These are phyloP conservation scores for Ligdia adustata DNA, from an alignment of 2,888 invertebrate genomes.

Conservation along the genomic window DNA sequence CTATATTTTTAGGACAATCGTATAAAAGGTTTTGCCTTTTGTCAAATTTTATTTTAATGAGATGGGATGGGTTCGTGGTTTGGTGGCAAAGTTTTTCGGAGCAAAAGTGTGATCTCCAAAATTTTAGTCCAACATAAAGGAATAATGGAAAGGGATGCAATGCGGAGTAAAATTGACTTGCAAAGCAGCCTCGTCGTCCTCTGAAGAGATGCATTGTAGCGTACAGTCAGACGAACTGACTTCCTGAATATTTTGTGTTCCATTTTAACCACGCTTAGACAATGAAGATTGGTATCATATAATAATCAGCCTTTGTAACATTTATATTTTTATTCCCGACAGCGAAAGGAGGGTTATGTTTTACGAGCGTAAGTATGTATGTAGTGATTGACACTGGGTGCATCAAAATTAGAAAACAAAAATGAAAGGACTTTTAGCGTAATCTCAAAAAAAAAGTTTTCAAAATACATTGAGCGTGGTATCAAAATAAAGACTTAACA, in stretches of 20 bases:
- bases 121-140: constrained; percentile 35
- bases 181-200: constrained; percentile 48
- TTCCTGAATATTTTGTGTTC: not conserved
- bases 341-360: no score
- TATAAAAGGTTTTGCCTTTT: constrained; percentile 7
- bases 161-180: constrained; percentile 57
- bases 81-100: constrained; percentile 8
- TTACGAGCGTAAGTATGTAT: no score
- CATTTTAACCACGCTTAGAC: no score
- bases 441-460: no score
- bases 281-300: no score
- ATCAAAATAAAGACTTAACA: no score
- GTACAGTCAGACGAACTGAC: constrained; percentile 5
- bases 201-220: constrained; percentile 29
- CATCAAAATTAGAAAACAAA: no score
- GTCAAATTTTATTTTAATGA: constrained; percentile 21
- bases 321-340: no score
- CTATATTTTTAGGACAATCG: constrained; percentile 14
- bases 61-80: not conserved
- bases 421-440: no score
- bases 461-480: no score
- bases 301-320: no score
- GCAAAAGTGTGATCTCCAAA: constrained; percentile 7
- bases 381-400: no score
- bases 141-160: constrained; percentile 43